A percentile compares a stretch with the other conserved stretches of the same genome.
phyloP scores from a whole-genome alignment of 2,888 invertebrate genomes.

The Andrena fulva region DNA sequence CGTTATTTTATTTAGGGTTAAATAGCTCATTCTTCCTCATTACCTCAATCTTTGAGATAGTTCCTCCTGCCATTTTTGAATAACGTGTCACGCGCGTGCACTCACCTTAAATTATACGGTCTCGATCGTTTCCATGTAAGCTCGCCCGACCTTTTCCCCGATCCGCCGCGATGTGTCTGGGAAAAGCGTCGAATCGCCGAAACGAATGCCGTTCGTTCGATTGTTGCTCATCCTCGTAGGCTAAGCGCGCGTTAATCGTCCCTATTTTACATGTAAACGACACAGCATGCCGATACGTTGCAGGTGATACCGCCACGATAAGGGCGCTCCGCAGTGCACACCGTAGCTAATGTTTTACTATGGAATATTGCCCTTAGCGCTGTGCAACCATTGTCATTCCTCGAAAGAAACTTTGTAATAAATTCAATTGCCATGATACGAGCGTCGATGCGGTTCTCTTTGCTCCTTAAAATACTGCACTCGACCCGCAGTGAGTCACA shows the following conservation, averaged over 20 bases:
- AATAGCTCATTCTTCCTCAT: constrained; percentile 77
- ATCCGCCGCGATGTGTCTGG: neutral
- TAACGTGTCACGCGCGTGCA: constrained; percentile 48
- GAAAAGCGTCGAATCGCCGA: constrained; percentile 24
- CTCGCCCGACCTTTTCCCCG: neutral
- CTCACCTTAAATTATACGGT: constrained; percentile 51
- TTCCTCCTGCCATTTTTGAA: constrained; percentile 76
- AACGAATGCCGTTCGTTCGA: constrained; percentile 44
- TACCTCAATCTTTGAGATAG: constrained; percentile 82
- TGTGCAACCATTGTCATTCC: constrained; percentile 76
- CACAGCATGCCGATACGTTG: constrained; percentile 59
- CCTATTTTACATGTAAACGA: constrained; percentile 38
- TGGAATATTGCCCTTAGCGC: constrained; percentile 74
- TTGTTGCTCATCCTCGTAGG: constrained; percentile 68
- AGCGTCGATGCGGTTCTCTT: neutral
- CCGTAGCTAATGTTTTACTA: constrained; percentile 78
- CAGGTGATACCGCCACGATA: constrained; percentile 62
- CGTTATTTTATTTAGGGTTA: constrained; percentile 66
- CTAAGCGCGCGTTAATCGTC: constrained; percentile 57
- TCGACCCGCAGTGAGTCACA: too few relatives aligned
- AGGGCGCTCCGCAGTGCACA: constrained; percentile 67
- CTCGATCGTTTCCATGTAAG: constrained; percentile 11
- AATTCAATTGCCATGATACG: constrained; percentile 64
- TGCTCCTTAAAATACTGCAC: neutral
- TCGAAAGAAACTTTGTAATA: constrained; percentile 78